A percentile compares a stretch with the other conserved stretches of the same genome.
These are phyloP conservation scores for Allygus modestus DNA, from an alignment of 2,888 invertebrate genomes.

Conservation along the genomic window DNA sequence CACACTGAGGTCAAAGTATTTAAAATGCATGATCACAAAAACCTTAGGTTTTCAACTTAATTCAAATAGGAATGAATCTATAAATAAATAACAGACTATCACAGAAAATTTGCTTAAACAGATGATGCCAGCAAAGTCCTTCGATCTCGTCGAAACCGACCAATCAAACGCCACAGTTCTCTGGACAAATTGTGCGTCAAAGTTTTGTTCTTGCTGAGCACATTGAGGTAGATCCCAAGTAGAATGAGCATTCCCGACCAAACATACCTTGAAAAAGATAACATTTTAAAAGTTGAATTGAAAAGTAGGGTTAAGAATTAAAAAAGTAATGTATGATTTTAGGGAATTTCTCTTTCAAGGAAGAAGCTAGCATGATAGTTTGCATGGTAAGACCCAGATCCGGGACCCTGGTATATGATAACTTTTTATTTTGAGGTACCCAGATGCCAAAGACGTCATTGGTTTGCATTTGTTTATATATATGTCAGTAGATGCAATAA, in stretches of 20 bases:
- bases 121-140: conserved; percentile 27
- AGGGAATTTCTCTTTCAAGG: too few species aligned
- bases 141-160: conserved; percentile 11
- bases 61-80: neutral
- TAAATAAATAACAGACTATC: conserved; percentile 38
- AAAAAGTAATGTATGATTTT: too few species aligned
- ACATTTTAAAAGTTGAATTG: too few species aligned
- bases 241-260: conserved; percentile 95
- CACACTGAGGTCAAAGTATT: too few species aligned
- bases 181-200: conserved; percentile 44
- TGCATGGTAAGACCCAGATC: too few species aligned
- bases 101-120: conserved; percentile 1
- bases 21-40: too few species aligned
- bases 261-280: conserved; percentile 82
- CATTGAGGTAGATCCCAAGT: conserved; percentile 95
- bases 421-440: too few species aligned
- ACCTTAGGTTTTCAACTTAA: neutral
- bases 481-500: too few species aligned
- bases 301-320: conserved; percentile 66
- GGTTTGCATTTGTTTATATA: too few species aligned
- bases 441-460: too few species aligned
- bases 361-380: too few species aligned
- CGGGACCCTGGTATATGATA: too few species aligned
- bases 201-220: conserved; percentile 85
- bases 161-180: conserved; percentile 20